phyloP scores from a whole-genome alignment of 2,888 invertebrate genomes.

The Drosophila suboccidentalis region DNA sequence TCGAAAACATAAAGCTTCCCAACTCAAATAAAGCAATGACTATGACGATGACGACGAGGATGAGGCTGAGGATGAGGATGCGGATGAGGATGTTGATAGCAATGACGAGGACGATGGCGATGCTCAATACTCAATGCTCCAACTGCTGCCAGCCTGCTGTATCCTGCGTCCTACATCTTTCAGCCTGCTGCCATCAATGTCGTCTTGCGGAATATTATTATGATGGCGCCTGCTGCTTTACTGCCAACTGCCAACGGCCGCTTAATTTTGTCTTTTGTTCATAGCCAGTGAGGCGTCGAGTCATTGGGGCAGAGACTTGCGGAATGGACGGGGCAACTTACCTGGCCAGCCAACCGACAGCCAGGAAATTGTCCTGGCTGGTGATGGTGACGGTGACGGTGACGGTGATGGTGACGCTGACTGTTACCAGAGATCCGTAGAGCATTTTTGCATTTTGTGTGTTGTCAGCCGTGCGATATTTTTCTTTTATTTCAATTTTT shows the following conservation, averaged over 20 bases:
- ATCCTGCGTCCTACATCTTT: slow-evolving; percentile 33
- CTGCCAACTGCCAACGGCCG: slow-evolving; percentile 71
- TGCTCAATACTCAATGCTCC: slow-evolving; percentile 14
- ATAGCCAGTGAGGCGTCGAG: slow-evolving; percentile 57
- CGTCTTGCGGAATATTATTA: slow-evolving; percentile 75
- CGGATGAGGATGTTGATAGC: slow-evolving; percentile 22
- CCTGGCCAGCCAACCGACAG: slow-evolving; percentile 61
- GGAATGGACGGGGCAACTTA: slow-evolving; percentile 1
- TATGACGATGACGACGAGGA: slow-evolving; percentile 26
- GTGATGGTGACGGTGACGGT: slow-evolving; percentile 3
- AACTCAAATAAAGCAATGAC: slow-evolving; percentile 66
- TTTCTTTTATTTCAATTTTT: slow-evolving; percentile 42
- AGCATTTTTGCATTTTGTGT: slow-evolving; percentile 60
- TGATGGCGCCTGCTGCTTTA: slow-evolving; percentile 75
- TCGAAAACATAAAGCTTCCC: slow-evolving; percentile 64
- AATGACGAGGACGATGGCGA: slow-evolving; percentile 19
- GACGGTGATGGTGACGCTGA: slow-evolving; percentile 19
- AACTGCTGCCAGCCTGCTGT: slow-evolving; percentile 9
- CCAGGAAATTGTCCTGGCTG: slow-evolving; percentile 68
- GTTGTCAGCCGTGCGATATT: slow-evolving; percentile 56
- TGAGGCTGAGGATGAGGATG: slow-evolving; percentile 10
- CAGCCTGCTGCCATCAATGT: slow-evolving; percentile 55
- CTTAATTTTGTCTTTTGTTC: slow-evolving; percentile 79
- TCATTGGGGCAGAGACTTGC: slow-evolving; percentile 23
- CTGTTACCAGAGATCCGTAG: slow-evolving; percentile 38